Evolutionary conservation across 2,113 vertebrate genomes (phyloP), one percentile per base, ranked within the genome.

Genomic region (Seriola aureovittata): DNA sequence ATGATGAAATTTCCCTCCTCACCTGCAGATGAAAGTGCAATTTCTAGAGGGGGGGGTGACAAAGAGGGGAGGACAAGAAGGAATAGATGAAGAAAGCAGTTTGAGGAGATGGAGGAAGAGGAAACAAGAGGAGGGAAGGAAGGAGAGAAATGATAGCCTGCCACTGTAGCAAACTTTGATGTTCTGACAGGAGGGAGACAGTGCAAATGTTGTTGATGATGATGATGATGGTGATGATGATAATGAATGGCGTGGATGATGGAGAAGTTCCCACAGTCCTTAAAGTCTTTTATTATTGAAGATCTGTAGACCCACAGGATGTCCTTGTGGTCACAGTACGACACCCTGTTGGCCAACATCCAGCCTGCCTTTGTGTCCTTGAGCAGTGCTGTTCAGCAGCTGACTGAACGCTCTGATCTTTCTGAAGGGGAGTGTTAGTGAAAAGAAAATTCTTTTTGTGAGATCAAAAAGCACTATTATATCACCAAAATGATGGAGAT

Each of bases 121-220:
- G 75, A 83, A 75, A 71, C 17, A 25, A 80, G 69, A 75, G 59
- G 12, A 52, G 40, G 70, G 66, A 23, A 70, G 74, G 73, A 88
- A 78, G 40, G 32, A 77, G 59, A 82, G 65, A 73, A 91, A 86
- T 85, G 79, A 83, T 32, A 74, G 68, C 34, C 73, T 79, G 59
- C 82, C 17, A 70, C 72, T 75, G 75, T 13, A 40, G 74, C 64
- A 48, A 80, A 89, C 77, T 85, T 85, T 89, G 88, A 91, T 91
- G 90, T 87, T 89, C 81, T 87, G 90, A 90, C 91, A 92, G 88
- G 44, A 81, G 88, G 88, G 81, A 84, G 83, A 80, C 62, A 55
- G 72, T 54, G 59, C 8, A 32, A 82, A 59, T 54, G 63, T 25
- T 80, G 65, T 36, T 71, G 85, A 52, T 67, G 88, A 78, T 84